phyloP scores from a whole-genome alignment of 2,113 vertebrate species.

The Menura novaehollandiae region DNA sequence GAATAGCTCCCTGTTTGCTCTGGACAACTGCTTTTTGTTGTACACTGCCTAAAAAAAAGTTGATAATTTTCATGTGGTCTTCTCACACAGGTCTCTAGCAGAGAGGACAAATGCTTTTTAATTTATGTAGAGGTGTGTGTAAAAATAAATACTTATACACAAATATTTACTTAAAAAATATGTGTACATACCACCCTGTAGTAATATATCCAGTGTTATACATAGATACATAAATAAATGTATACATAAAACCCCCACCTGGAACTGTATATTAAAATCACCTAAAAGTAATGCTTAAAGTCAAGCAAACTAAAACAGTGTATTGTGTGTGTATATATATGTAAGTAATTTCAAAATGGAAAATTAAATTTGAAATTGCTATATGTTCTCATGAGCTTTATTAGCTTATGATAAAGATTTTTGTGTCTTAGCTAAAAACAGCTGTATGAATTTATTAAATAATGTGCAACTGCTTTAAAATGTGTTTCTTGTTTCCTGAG shows the following conservation, averaged over 20 bases:
- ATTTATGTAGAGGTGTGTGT: neutral
- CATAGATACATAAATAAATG: neutral
- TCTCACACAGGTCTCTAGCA: neutral
- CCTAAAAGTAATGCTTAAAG: neutral
- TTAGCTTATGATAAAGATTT: neutral
- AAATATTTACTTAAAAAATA: neutral
- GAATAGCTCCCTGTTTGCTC: neutral
- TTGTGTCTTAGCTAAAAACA: neutral
- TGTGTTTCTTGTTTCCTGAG: slow-evolving; percentile 21
- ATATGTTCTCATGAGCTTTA: neutral
- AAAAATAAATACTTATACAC: neutral
- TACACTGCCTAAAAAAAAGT: neutral
- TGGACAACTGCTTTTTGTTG: neutral
- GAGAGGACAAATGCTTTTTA: neutral
- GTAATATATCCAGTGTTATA: neutral
- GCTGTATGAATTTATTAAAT: slow-evolving; percentile 1
- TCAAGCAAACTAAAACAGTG: neutral
- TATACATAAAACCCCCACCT: neutral
- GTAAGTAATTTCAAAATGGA: neutral
- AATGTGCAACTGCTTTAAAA: neutral
- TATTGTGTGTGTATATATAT: neutral
- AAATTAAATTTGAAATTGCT: neutral
- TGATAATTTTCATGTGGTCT: neutral
- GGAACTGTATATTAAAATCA: neutral
- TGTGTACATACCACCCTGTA: neutral